phyloP scores from a whole-genome alignment of 2,113 vertebrate species.

The Dermatemys mawii region DNA sequence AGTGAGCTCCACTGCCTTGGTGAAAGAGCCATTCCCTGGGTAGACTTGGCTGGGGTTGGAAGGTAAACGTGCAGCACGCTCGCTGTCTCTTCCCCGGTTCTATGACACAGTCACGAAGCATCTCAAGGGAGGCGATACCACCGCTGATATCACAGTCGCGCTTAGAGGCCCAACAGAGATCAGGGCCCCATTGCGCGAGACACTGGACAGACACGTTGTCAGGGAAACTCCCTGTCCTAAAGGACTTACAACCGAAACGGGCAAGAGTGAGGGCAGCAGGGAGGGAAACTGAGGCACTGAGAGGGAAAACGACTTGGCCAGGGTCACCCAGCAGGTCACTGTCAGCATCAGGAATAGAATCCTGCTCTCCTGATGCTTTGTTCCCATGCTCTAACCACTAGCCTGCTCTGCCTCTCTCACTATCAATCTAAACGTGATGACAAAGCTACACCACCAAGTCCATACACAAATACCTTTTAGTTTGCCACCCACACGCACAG shows the following conservation, averaged over 20 bases:
- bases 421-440: neutral
- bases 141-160: neutral
- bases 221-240: neutral
- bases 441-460: accelerated
- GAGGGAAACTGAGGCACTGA: neutral
- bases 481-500: neutral
- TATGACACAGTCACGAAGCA: neutral
- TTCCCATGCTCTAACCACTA: neutral
- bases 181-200: neutral
- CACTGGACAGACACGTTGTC: neutral
- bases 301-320: neutral
- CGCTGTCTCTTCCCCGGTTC: neutral
- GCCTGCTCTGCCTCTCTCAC: neutral
- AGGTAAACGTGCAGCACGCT: neutral
- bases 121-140: neutral
- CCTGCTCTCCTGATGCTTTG: neutral
- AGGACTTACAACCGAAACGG: neutral
- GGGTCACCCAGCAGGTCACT: neutral
- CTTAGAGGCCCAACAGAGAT: neutral
- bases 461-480: neutral
- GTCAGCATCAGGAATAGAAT: neutral
- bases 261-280: neutral
- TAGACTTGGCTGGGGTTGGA: neutral
- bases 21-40: neutral
- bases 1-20: neutral